Base-by-base conservation (phyloP, 2,888 invertebrate genomes). In the Nomada ferruginata region DNA sequence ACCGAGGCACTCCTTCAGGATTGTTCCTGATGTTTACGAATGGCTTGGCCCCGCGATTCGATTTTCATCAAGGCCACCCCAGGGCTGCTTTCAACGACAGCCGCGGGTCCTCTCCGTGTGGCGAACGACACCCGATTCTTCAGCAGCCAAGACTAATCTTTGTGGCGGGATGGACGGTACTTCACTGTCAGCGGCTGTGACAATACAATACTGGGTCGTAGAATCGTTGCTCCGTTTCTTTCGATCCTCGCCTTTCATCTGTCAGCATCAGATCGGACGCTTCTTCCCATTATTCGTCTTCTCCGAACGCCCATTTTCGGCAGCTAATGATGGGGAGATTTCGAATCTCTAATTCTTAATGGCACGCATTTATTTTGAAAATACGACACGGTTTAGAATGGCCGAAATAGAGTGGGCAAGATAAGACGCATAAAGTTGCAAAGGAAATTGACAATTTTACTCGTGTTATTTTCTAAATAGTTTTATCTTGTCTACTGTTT, bases 91-190 rank as follows among this genome's bases (percentile, higher is more conserved):
- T 82, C 77, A 65, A 36, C 73, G 69, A 55, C 77, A 64, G 53
- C 26, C 79, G 71, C 80, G 61, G 64, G 78, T 76, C 66, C 60
- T 76, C 59, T 44, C 57, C 69, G 79, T 75, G 79, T 70, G 73
- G 79, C 71, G 76, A 72, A 85, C 80, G 84, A 77, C 68, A 63
- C 69, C 59, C 85, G 83, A 87, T 87, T 82, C 79, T 79, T 87
- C 85, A 76, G 74, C 76, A 81, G 74, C 76, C 78, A 72, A 85
- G 82, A 87, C 86, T 87, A 87, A 87, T 87, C 83, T 87, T 74
- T 84, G 76, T 73, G 70, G 53, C 77, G 65, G 72, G 78, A 75
- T 69, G 78, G 87, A 77, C 87, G 73, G 86, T 87, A 71, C 87
- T 81, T 87, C 87, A 87, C 87, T 86, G 87, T 87, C 87, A 87